Conservation (phyloP, 2,888 invertebrate genomes). For the Latheticus oryzae region DNA sequence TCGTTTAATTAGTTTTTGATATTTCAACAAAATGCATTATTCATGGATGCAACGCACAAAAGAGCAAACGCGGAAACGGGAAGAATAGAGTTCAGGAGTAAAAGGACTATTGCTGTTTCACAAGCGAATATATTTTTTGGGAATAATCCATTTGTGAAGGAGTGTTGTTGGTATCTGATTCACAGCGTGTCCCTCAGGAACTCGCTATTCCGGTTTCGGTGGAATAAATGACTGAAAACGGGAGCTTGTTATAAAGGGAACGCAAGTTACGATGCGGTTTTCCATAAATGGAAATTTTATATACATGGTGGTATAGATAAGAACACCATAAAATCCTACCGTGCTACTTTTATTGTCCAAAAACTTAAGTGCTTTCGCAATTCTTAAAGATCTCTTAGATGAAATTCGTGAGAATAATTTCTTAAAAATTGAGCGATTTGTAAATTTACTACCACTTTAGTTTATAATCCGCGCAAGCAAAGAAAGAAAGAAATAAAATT, state of each 20-base stretch:
- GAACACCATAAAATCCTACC: too few species aligned
- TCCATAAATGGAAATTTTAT: slow-evolving; percentile 28
- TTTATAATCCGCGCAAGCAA: too few species aligned
- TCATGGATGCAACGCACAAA: slow-evolving; percentile 31
- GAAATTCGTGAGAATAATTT: too few species aligned
- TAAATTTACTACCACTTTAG: too few species aligned
- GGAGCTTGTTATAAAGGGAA: slow-evolving; percentile 31
- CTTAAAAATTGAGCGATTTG: too few species aligned
- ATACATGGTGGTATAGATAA: slow-evolving; percentile 22
- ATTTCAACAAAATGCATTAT: slow-evolving; percentile 28
- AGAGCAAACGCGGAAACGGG: slow-evolving; percentile 27
- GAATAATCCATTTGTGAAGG: slow-evolving; percentile 23
- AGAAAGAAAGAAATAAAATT: too few species aligned
- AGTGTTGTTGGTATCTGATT: slow-evolving; percentile 19
- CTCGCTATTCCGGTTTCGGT: slow-evolving; percentile 2
- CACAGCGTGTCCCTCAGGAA: slow-evolving; percentile 20
- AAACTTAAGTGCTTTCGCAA: too few species aligned
- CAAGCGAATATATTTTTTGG: slow-evolving; percentile 21
- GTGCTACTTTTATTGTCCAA: too few species aligned
- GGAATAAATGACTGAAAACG: slow-evolving; percentile 28
- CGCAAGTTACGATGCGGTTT: slow-evolving; percentile 6
- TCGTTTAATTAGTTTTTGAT: slow-evolving; percentile 22
- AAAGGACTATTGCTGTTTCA: neutral
- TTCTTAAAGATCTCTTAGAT: too few species aligned
- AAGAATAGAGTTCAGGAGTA: slow-evolving; percentile 15